Percentiles rank a stretch among this genome's conserved stretches.
These are phyloP conservation scores for Hippolais icterina DNA, from an alignment of 2,113 vertebrate species.

Conservation along the genomic window DNA sequence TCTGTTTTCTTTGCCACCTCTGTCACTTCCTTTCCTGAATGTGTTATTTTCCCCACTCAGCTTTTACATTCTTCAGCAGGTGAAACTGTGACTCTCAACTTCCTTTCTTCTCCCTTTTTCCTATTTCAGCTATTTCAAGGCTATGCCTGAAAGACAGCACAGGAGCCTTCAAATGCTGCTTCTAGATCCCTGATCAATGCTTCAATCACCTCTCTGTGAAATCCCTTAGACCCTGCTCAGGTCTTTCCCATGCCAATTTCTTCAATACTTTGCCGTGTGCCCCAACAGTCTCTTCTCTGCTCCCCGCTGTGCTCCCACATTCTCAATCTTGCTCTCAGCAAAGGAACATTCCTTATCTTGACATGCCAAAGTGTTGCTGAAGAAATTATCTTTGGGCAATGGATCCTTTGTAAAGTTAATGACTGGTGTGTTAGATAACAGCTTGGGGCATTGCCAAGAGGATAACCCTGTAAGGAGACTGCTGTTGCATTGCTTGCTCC, in stretches of 20 bases:
- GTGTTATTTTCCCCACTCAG: neutral
- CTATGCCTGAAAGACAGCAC: neutral
- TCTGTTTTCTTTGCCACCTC: neutral
- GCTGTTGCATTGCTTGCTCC: neutral
- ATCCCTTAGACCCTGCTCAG: neutral
- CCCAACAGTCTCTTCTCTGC: neutral
- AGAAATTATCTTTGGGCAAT: slow-evolving; percentile 68
- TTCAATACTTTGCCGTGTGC: neutral
- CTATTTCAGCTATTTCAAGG: neutral
- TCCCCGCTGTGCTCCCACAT: neutral
- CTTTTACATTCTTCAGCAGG: neutral
- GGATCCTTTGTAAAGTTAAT: slow-evolving; percentile 71
- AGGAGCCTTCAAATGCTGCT: neutral
- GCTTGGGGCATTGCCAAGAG: slow-evolving; percentile 35
- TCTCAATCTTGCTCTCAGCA: slow-evolving; percentile 18
- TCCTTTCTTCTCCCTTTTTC: neutral
- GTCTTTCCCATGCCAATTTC: neutral
- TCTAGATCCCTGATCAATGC: neutral
- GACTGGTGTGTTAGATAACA: slow-evolving; percentile 60
- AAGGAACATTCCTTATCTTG: slow-evolving; percentile 64
- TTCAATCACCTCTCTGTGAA: neutral
- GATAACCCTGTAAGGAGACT: slow-evolving; percentile 46
- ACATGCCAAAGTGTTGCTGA: slow-evolving; percentile 67
- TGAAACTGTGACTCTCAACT: neutral
- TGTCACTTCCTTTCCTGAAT: neutral